These are phyloP conservation scores for Eupsilia transversa DNA, from an alignment of 2,888 invertebrate species.

Conservation along the genomic window DNA sequence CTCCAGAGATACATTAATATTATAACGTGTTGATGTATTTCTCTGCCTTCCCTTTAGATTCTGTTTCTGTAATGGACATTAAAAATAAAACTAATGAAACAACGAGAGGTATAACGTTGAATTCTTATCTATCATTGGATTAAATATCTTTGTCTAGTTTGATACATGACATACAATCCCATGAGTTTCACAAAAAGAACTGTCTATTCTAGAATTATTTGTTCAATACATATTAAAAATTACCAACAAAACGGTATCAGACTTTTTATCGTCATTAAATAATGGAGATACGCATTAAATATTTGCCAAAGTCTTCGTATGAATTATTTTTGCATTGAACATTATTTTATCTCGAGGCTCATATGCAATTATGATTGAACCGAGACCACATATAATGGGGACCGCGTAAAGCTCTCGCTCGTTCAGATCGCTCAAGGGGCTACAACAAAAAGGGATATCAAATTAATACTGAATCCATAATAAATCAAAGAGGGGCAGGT, in stretches of 20 bases:
- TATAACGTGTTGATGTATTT: conserved; percentile 66
- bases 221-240: conserved; percentile 25
- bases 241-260: conserved; percentile 23
- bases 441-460: conserved; percentile 90
- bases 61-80: conserved; percentile 36
- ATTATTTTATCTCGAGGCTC: conserved; percentile 84
- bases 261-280: conserved; percentile 47
- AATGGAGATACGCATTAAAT: conserved; percentile 44
- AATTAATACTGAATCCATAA: conserved; percentile 91
- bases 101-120: conserved; percentile 3
- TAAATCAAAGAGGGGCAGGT: conserved; percentile 90
- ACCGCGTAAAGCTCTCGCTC: conserved; percentile 83
- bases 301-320: conserved; percentile 67
- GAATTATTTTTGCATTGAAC: conserved; percentile 81
- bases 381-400: conserved; percentile 88
- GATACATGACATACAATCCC: not conserved
- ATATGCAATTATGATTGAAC: conserved; percentile 89
- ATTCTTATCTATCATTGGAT: conserved; percentile 2
- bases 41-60: conserved; percentile 64
- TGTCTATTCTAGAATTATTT: conserved; percentile 2
- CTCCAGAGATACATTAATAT: conserved; percentile 71
- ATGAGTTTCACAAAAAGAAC: not conserved
- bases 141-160: conserved; percentile 9
- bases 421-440: conserved; percentile 89
- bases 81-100: conserved; percentile 33